These are phyloP conservation scores for Hippocampus comes DNA, from an alignment of 2,113 vertebrate genomes.

Conservation along the genomic window DNA sequence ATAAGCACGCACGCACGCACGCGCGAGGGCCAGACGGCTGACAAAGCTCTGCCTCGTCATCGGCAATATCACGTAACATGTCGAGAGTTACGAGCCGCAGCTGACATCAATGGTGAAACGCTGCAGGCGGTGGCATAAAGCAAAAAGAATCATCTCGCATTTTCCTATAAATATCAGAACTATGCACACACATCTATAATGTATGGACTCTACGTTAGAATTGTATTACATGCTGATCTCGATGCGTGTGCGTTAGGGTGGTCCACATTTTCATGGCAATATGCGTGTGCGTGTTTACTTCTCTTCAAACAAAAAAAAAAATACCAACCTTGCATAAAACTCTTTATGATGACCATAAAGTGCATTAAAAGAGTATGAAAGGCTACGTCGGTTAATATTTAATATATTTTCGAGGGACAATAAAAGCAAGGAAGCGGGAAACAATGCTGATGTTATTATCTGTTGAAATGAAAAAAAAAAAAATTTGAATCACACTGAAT, in stretches of 20 bases:
- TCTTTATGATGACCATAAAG: neutral
- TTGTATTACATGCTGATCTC: neutral
- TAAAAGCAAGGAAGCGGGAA: neutral
- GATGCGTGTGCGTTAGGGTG: neutral
- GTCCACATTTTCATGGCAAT: too few species aligned
- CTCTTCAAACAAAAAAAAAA: neutral
- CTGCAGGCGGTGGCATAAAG: neutral
- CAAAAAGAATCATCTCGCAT: neutral
- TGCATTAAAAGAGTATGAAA: neutral
- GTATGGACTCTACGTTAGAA: neutral
- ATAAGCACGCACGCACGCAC: neutral
- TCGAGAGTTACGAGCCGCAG: neutral
- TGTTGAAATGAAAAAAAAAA: neutral
- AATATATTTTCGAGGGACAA: neutral
- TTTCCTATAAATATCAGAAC: neutral
- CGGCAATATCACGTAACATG: neutral
- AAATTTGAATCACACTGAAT: too few species aligned
- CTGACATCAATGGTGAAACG: slow-evolving; percentile 10
- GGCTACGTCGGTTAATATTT: neutral
- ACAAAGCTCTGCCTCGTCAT: neutral
- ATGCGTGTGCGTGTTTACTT: neutral
- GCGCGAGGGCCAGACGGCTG: neutral
- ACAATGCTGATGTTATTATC: neutral
- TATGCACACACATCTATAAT: neutral
- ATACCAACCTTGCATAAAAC: neutral